Evolutionary conservation across 2,113 vertebrate genomes (phyloP), one percentile per base, ranked within the genome.

Genomic region (Tympanuchus pallidicinctus): DNA sequence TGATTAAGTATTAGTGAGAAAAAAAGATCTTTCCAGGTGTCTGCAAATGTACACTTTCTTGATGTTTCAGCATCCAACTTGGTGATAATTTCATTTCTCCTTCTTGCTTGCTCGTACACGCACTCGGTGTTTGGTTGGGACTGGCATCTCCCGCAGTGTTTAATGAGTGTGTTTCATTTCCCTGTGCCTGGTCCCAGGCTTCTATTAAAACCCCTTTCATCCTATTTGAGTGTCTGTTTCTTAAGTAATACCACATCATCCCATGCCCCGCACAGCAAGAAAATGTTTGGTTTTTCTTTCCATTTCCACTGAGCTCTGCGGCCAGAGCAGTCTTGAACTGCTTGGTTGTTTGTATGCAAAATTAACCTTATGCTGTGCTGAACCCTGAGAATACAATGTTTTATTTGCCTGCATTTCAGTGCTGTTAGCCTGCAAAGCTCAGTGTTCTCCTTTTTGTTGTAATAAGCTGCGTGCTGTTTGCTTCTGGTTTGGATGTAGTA

Each of bases 201-300:
- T 75, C 56, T 61, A 61, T 84, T 82, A 79, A 93, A 93, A 32
- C 84, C 60, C 52, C 90, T 77, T 95, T 91, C 75, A 47, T 93
- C 89, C 88, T 56, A 18, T 56, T 86, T 74, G 83, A 88, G 57
- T 65, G 42, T 57, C 78, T 92, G 57, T 85, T 84, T 76, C 66
- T 86, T 92, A 89, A 95, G 91, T 81, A 90, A 82, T 25, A 57
- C 86, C 79, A 48, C 85, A 65, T 94, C 91, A 86, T 97, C 90
- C 85, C 82, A 8, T 20, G 65, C 52, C 67, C 71, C 11, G 59
- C 89, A 74, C 76, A 92, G 91, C 63, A 57, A 63, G 89, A 36
- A 64, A 52, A 59, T 66, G 59, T 83, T 72, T 40, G 40, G 40
- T 81, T 88, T 52, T 75, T 83, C 86, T 52, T 32, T 77, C 38